These are phyloP conservation scores for Gonocerus acuteangulatus DNA, from an alignment of 2,888 invertebrate genomes.

Conservation along the genomic window DNA sequence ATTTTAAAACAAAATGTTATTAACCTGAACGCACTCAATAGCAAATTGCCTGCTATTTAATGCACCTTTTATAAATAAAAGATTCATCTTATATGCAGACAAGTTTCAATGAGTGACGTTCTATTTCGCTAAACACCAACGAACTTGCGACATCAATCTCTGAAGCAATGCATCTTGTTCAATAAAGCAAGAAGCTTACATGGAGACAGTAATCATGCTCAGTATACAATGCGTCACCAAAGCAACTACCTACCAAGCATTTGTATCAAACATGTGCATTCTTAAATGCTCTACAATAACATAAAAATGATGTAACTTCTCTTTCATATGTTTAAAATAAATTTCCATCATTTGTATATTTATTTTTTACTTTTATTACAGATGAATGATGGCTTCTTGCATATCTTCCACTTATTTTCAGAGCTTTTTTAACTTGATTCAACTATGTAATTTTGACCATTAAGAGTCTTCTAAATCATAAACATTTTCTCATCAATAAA, in stretches of 20 bases:
- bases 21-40: not conserved
- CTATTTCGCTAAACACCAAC: conserved; percentile 18
- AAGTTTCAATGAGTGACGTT: not conserved
- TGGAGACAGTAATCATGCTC: conserved; percentile 9
- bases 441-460: too few species aligned
- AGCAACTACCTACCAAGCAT: not conserved
- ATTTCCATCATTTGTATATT: too few species aligned
- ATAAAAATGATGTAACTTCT: not conserved
- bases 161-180: not conserved
- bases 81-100: not conserved
- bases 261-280: not conserved
- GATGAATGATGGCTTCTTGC: too few species aligned
- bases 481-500: too few species aligned
- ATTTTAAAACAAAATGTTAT: conserved; percentile 6
- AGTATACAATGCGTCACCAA: not conserved
- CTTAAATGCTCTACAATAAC: too few species aligned
- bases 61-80: not conserved
- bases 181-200: conserved; percentile 7
- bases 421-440: too few species aligned
- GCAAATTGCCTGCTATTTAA: not conserved
- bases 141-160: conserved; percentile 4
- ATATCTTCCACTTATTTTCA: too few species aligned
- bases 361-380: too few species aligned
- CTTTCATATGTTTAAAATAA: too few species aligned
- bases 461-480: too few species aligned